Evolutionary conservation across 2,888 invertebrate species (phyloP).

Genomic region (Andricus quercusramuli): DNA sequence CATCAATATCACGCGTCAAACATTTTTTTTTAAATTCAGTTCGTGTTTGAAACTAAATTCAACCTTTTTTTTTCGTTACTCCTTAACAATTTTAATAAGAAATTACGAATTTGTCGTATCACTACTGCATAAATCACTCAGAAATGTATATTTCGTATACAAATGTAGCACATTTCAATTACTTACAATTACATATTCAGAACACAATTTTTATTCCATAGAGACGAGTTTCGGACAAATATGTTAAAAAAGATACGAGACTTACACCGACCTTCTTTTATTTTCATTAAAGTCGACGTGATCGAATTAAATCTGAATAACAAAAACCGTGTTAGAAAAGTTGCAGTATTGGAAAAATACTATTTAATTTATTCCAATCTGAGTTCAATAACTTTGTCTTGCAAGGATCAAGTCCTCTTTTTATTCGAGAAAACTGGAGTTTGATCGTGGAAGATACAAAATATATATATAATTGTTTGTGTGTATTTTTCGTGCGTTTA

Average conservation of each 20-base stretch:
- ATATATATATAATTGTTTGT: not conserved
- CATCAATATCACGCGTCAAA: not conserved
- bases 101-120: not conserved
- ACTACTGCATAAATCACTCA: not conserved
- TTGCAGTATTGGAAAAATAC: not conserved
- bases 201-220: not conserved
- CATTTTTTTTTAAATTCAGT: not conserved
- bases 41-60: not conserved
- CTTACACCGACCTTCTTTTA: not conserved
- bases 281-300: not conserved
- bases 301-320: not conserved
- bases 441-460: not conserved
- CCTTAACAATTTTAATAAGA: not conserved
- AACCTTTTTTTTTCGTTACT: not conserved
- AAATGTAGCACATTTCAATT: not conserved
- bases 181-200: not conserved
- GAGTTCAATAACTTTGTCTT: not conserved
- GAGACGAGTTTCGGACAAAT: not conserved
- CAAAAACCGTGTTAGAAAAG: not conserved
- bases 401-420: not conserved
- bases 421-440: not conserved
- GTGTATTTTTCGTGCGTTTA: not conserved
- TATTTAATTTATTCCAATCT: not conserved
- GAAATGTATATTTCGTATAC: conserved; percentile 28
- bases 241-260: not conserved